Evolutionary conservation across 2,113 vertebrate genomes (phyloP), one percentile per base, ranked within the genome.

Genomic region (Oenanthe oenanthe): DNA sequence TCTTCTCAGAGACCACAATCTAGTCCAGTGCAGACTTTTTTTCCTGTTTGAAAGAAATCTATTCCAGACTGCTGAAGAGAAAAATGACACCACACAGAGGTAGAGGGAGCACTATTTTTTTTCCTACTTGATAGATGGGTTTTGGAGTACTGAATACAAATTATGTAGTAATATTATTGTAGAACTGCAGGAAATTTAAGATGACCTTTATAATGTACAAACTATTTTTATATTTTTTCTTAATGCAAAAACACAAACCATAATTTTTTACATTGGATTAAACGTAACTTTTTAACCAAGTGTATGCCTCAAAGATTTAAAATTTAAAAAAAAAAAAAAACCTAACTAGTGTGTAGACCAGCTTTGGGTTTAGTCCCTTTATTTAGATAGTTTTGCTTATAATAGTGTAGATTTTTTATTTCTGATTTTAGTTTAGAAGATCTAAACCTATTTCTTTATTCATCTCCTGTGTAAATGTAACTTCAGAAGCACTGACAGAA

Each of bases 201-300:
- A 96, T 54, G 28, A 96, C 78, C 94, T 95, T 79, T 96, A 93
- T 97, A 97, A 96, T 95, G 86, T 95, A 97, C 88, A 97, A 97
- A 96, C 61, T 98, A 98, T 98, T 98, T 98, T 98, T 98, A 74
- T 98, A 98, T 94, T 96, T 95, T 96, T 96, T 92, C 90, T 86
- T 97, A 96, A 97, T 1, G 26, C 89, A 83, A 96, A 88, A 93
- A 40, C 72, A 89, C 47, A 96, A 95, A 93, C 54, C 65, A 31
- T 96, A 65, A 85, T 97, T 97, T 92, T 97, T 97, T 92, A 96
- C 56, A 79, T 95, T 88, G 95, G 83, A 95, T 97, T 97, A 95
- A 97, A 97, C 31, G 13, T 72, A 95, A 86, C 96, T 97, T 97
- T 97, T 96, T 95, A 92, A 96, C 77, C 75, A 75, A 95, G 60